A percentile compares a stretch with the other conserved stretches of the same genome.
Conservation (phyloP, 2,113 vertebrate species). For the Lates calcarifer region DNA sequence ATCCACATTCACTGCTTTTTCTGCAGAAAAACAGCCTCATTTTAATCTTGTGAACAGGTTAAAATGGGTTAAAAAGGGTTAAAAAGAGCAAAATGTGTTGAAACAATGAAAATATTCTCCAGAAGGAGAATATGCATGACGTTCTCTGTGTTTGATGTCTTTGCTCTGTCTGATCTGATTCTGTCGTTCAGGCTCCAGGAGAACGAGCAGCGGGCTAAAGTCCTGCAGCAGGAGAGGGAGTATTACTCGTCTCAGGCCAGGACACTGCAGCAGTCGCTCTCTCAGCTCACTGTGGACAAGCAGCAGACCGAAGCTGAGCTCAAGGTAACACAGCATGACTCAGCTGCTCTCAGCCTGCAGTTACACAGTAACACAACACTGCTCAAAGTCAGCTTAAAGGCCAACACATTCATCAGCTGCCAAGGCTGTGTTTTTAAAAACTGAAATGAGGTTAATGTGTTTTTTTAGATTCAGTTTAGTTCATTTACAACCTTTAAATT, state of each 20-base stretch:
- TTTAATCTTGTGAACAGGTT: too few species aligned
- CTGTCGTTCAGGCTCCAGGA: slow-evolving; percentile 88
- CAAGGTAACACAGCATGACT: slow-evolving; percentile 85
- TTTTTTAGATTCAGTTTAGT: too few species aligned
- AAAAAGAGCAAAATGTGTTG: too few species aligned
- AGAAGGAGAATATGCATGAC: too few species aligned
- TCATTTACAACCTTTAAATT: too few species aligned
- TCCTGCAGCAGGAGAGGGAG: slow-evolving; percentile 93
- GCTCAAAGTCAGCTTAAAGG: background rate
- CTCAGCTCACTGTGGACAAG: slow-evolving; percentile 93
- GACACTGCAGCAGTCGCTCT: slow-evolving; percentile 92
- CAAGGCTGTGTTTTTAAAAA: background rate
- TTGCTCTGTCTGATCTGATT: background rate
- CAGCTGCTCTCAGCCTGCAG: slow-evolving; percentile 2
- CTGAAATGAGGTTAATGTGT: too few species aligned
- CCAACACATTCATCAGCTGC: background rate
- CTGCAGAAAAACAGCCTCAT: too few species aligned
- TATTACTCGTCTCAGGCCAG: slow-evolving; percentile 93
- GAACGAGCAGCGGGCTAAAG: slow-evolving; percentile 88
- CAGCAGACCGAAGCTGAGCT: slow-evolving; percentile 94
- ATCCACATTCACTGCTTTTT: too few species aligned
- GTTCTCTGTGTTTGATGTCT: background rate
- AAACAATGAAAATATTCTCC: too few species aligned
- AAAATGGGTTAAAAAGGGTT: too few species aligned
- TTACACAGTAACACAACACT: background rate